Base-by-base conservation (phyloP, 2,888 invertebrate genomes). In the Ypsolopha scabrella region DNA sequence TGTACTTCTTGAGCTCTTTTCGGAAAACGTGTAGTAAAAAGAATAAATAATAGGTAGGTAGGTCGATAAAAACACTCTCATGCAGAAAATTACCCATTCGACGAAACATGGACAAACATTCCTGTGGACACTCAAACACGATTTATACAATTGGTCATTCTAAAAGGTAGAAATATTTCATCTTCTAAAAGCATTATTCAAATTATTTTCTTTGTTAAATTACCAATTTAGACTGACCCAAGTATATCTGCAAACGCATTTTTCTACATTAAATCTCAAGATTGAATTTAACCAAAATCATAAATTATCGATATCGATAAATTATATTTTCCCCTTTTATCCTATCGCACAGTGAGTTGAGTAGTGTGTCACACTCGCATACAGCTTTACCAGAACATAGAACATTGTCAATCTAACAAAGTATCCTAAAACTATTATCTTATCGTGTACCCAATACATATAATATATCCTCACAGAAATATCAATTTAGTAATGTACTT, bases 61-160 rank as follows among this genome's bases (percentile, higher is more conserved):
- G 24, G 24, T 24, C 24, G 24, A 24, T 24, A 24, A 56, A 64
- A 33, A 48, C 41, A 48, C 33, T 7, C 11, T 48, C 68, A 68
- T 65, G 65, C 81, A 82, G 72, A 68, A 68, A 68, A 63, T 73
- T 72, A 71, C 70, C 72, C 81, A 82, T 80, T 78, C 78, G 75
- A 69, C 34, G 35, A 37, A 72, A 79, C 72, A 77, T 74, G 67
- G 80, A 81, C 80, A 83, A 70, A 75, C 82, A 85, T 81, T 81
- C 80, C 80, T 75, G 82, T 77, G 77, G 72, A 78, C 80, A 82
- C 76, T 72, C 73, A 75, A 77, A 80, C 75, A 79, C 72, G 33
- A 37, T 7, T 45, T 34, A 10, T 39, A 24, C 14, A 48, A 48
- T 10, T 41, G 48, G 41, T 48, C 48, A 39, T 11, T 48, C 48